Evolutionary conservation across 1,140 invertebrate genomes (phyloP), one percentile per base, ranked within the genome.

Genomic region (Trinorchestia longiramus): DNA sequence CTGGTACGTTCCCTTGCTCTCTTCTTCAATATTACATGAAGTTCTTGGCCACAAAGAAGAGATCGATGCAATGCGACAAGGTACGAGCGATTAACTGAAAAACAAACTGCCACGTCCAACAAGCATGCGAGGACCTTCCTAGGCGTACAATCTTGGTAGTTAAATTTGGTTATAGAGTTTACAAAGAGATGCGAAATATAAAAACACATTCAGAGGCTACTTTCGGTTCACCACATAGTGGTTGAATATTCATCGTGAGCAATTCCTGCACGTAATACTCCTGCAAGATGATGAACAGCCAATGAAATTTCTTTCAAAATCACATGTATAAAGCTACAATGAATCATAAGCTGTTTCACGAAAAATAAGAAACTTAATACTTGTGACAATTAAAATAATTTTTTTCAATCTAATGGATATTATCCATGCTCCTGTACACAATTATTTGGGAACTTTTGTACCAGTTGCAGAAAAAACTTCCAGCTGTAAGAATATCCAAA

Each of bases 21-120:
- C 41, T 94, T 94, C 92, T 94, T 94, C 92, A 94, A 94, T 94
- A 47, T 94, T 94, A 94, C 44, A 94, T 94, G 92, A 94, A 94
- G 92, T 94, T 94, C 92, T 94, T 47, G 36, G 44, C 43, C 92
- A 94, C 92, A 94, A 94, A 94, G 92, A 40, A 45, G 43, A 43
- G 92, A 94, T 94, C 92, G 92, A 94, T 94, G 92, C 44, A 45
- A 90, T 28, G 62, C 88, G 88, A 42, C 41, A 90, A 42, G 88
- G 62, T 36, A 1, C 62, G 62, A 77, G 62, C 36, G 62, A 77
- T 77, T 77, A 77, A 77, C 62, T 77, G 11, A 36, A 77, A 36
- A 77, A 77, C 62, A 77, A 77, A 77, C 62, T 28, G 28, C 36
- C 62, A 15, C 8, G 11, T 77, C 62, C 8, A 23, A 1, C 15